Evolutionary conservation across 1,140 invertebrate species (phyloP).

Genomic region (Teleopsis dalmanni): DNA sequence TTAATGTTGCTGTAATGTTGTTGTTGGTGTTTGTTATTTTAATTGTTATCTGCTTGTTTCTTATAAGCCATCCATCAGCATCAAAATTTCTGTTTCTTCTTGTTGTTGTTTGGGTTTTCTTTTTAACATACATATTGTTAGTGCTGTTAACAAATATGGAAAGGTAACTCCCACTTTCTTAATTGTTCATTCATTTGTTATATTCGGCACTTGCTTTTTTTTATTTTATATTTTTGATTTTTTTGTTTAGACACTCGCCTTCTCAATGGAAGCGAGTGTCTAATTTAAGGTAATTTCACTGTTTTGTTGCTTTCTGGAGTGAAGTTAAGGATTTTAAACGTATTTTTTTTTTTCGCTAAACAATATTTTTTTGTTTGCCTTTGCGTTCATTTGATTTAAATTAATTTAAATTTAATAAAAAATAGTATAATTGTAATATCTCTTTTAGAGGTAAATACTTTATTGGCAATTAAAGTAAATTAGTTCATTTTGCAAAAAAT

Average conservation of each 20-base stretch:
- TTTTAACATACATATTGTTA: background rate
- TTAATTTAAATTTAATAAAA: no score
- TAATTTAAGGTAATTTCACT: no score
- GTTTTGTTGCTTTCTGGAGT: no score
- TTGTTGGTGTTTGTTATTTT: conserved; percentile 3
- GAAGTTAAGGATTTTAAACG: no score
- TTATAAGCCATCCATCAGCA: conserved; percentile 41
- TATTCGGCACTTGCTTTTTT: conserved; percentile 5
- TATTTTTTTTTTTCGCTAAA: no score
- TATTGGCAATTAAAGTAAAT: no score
- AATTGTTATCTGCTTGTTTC: conserved; percentile 14
- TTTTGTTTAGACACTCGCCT: background rate
- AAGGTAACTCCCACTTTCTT: conserved; percentile 37
- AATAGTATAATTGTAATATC: no score
- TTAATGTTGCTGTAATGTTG: background rate
- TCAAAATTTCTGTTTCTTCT: conserved; percentile 1
- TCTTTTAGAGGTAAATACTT: no score
- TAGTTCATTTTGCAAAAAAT: no score
- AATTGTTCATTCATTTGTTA: conserved; percentile 14
- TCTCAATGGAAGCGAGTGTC: no score
- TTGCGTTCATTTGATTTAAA: no score
- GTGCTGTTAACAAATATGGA: conserved; percentile 23
- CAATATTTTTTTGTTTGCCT: no score
- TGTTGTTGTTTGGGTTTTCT: conserved; percentile 10
- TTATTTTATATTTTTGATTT: background rate